Evolutionary conservation across 2,113 vertebrate species (phyloP), one percentile per base, ranked within the genome.

Genomic region (Lophius piscatorius): DNA sequence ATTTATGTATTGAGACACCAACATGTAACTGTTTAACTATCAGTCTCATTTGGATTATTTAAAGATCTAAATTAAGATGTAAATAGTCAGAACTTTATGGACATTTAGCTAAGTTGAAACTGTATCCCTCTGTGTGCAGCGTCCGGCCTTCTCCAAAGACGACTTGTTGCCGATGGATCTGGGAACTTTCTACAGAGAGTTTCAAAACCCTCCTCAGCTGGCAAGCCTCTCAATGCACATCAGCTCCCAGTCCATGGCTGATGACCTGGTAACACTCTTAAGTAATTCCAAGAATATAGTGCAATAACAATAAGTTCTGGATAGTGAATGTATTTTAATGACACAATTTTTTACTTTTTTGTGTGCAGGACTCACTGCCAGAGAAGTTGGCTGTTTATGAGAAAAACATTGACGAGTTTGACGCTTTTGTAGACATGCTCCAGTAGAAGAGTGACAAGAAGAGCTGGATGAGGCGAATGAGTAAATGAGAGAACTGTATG

Each of bases 101-200:
- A n/a, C n/a, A n/a, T n/a, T n/a, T n/a, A n/a, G n/a, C n/a, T n/a
- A n/a, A n/a, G n/a, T n/a, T n/a, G n/a, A n/a, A n/a, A n/a, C n/a
- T n/a, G n/a, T n/a, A n/a, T n/a, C n/a, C n/a, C n/a, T 9, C 7
- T 14, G 4, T 24, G 0, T 6, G 1, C 9, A 99, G 97, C 96
- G 96, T 72, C 97, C 97, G 4, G 97, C 97, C 6, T 99, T 99
- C 90, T 99, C 97, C 56, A 99, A 99, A 87, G 97, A 99, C 4
- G 97, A 99, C 83, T 89, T 99, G 81, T 73, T 98, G 80, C 96
- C 97, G 1, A 99, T 99, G 95, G 97, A 99, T 80, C 79, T 99
- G 78, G 97, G 97, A 21, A 98, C 97, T 0, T 99, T 99, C 87
- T 99, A 99, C 83, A 90, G 95, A 52, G 97, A 98, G 87, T 99